phyloP scores from a whole-genome alignment of 2,888 invertebrate species.

The Plemyria rubiginata region DNA sequence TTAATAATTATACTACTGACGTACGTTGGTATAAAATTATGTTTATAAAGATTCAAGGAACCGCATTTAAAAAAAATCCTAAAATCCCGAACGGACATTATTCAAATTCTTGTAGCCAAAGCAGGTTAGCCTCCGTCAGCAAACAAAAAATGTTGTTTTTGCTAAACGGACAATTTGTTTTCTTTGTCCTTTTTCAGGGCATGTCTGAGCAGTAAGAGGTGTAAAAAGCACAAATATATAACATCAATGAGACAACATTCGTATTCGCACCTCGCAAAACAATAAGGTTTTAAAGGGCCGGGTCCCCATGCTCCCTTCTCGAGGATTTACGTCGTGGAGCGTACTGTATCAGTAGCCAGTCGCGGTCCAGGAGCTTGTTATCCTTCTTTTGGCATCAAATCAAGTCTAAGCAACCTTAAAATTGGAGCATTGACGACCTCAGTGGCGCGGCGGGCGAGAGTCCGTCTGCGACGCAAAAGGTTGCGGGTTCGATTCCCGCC shows the following conservation, averaged over 20 bases:
- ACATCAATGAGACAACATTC: slow-evolving; percentile 60
- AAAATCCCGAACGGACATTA: slow-evolving; percentile 22
- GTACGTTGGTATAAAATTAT: too few species aligned
- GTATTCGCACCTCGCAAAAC: slow-evolving; percentile 53
- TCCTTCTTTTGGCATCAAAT: slow-evolving; percentile 1
- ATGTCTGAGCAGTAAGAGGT: slow-evolving; percentile 30
- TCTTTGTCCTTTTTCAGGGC: slow-evolving; percentile 39
- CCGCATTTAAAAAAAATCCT: slow-evolving; percentile 1
- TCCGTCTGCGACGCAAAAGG: too few species aligned
- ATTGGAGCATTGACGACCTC: too few species aligned
- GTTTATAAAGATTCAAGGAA: not conserved
- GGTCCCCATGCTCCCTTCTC: slow-evolving; percentile 31
- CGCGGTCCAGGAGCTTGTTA: not conserved
- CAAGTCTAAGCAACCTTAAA: not conserved
- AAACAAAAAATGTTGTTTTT: slow-evolving; percentile 36
- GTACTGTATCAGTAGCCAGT: slow-evolving; percentile 3
- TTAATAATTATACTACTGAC: too few species aligned
- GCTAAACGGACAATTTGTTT: slow-evolving; percentile 32
- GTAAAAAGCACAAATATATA: slow-evolving; percentile 53
- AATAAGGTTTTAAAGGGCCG: slow-evolving; percentile 50
- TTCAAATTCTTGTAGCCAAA: slow-evolving; percentile 35
- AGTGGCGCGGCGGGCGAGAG: too few species aligned
- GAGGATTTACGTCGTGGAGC: slow-evolving; percentile 24
- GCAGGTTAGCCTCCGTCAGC: slow-evolving; percentile 24
- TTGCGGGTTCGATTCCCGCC: too few species aligned